phyloP scores from a whole-genome alignment of 2,113 vertebrate genomes.

The Scomber colias region DNA sequence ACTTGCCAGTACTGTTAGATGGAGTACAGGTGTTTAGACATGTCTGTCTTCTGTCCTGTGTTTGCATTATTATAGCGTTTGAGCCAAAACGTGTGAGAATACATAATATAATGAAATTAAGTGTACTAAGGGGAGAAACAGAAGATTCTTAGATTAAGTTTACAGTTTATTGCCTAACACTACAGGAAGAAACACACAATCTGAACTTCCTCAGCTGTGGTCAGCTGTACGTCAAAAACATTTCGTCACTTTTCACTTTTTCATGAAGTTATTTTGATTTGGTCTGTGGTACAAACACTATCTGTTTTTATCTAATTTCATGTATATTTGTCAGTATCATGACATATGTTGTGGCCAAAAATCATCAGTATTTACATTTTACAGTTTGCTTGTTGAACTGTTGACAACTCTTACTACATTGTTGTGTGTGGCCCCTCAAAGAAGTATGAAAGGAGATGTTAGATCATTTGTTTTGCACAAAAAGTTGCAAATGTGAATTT shows the following conservation, averaged over 20 bases:
- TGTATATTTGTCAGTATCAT: neutral
- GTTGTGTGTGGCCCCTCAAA: neutral
- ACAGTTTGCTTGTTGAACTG: neutral
- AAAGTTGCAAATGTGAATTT: too few relatives aligned
- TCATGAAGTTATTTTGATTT: too few relatives aligned
- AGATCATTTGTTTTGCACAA: too few relatives aligned
- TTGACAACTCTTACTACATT: neutral
- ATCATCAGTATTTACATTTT: constrained; percentile 38
- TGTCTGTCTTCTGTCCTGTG: neutral
- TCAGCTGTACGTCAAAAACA: neutral
- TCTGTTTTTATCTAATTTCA: neutral
- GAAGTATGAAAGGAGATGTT: too few relatives aligned
- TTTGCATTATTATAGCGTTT: constrained; percentile 45
- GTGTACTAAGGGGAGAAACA: constrained; percentile 9
- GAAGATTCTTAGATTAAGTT: constrained; percentile 16
- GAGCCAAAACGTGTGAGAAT: constrained; percentile 49
- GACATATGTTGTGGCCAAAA: constrained; percentile 29
- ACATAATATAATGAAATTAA: neutral
- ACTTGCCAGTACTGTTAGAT: neutral
- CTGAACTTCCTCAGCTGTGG: neutral
- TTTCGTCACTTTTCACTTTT: constrained; percentile 26
- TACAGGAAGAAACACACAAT: constrained; percentile 15
- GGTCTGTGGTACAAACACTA: constrained; percentile 8
- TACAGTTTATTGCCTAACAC: constrained; percentile 20
- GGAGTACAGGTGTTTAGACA: constrained; percentile 6